Evolutionary conservation across 2,113 vertebrate genomes (phyloP).

Genomic region (Grammomys dolichurus): DNA sequence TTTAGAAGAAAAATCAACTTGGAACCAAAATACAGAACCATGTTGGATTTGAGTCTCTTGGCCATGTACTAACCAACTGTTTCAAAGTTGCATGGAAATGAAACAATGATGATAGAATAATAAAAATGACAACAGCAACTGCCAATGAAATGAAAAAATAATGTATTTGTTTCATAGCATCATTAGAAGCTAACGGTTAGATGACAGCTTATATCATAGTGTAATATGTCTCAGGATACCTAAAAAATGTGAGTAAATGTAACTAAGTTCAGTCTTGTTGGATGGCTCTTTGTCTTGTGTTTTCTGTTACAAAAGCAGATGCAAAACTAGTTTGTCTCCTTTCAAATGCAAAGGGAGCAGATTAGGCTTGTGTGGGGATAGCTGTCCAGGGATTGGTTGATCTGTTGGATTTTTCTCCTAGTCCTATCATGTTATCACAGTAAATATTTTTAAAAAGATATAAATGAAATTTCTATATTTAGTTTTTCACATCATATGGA

Average conservation of each 20-base stretch:
- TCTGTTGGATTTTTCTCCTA: neutral
- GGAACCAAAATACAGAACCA: constrained; percentile 1
- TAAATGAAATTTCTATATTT: neutral
- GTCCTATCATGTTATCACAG: neutral
- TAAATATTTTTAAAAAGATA: neutral
- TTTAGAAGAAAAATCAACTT: constrained; percentile 8
- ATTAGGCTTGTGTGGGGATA: neutral
- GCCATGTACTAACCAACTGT: neutral
- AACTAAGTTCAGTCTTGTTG: neutral
- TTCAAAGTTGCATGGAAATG: neutral
- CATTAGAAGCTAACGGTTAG: constrained; percentile 6
- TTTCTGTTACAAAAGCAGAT: neutral
- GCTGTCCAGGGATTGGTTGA: neutral
- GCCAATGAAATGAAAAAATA: neutral
- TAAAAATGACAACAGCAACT: neutral
- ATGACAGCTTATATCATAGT: constrained; percentile 1
- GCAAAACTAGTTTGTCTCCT: neutral
- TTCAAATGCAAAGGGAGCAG: neutral
- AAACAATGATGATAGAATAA: neutral
- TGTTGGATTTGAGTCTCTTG: neutral
- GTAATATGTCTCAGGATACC: neutral
- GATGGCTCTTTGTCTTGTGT: neutral
- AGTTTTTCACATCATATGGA: neutral
- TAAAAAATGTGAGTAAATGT: neutral
- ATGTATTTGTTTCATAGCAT: neutral